Evolutionary conservation across 2,888 invertebrate species (phyloP).

Genomic region (Melinopterus prodromus): DNA sequence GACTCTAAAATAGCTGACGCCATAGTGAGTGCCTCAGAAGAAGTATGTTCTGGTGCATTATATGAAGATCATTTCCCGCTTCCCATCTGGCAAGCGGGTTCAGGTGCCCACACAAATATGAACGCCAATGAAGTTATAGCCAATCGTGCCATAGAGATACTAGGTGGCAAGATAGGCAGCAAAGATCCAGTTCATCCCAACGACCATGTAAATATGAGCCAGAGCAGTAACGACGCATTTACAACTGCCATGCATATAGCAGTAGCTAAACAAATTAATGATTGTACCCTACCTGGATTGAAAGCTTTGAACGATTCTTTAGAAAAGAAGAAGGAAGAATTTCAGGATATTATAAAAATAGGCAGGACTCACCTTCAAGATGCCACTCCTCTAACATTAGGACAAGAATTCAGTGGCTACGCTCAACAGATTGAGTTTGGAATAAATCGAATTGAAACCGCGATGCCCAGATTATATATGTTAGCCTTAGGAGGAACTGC

Average conservation of each 20-base stretch:
- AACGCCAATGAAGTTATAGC: constrained; percentile 86
- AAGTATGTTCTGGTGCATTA: constrained; percentile 92
- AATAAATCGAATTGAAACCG: constrained; percentile 81
- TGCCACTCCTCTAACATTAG: constrained; percentile 93
- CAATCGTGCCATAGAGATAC: constrained; percentile 56
- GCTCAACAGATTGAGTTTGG: constrained; percentile 85
- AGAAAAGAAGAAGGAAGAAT: constrained; percentile 80
- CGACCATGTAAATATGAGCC: constrained; percentile 98
- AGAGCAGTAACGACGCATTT: constrained; percentile 98
- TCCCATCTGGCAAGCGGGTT: constrained; percentile 99
- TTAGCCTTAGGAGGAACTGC: constrained; percentile 96
- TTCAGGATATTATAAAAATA: constrained; percentile 92
- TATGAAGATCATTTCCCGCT: constrained; percentile 96
- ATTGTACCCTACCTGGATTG: constrained; percentile 84
- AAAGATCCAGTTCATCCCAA: constrained; percentile 99
- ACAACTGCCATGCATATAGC: constrained; percentile 99
- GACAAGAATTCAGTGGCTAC: constrained; percentile 97
- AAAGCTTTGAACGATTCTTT: constrained; percentile 77
- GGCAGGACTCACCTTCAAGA: constrained; percentile 92
- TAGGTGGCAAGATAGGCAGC: constrained; percentile 83
- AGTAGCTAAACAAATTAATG: constrained; percentile 87
- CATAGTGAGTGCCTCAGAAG: constrained; percentile 91
- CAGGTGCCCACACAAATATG: constrained; percentile 99
- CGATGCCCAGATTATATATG: constrained; percentile 81
- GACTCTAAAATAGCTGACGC: constrained; percentile 88